Conservation (phyloP, 2,888 invertebrate genomes). For the Ypsolopha scabrella region DNA sequence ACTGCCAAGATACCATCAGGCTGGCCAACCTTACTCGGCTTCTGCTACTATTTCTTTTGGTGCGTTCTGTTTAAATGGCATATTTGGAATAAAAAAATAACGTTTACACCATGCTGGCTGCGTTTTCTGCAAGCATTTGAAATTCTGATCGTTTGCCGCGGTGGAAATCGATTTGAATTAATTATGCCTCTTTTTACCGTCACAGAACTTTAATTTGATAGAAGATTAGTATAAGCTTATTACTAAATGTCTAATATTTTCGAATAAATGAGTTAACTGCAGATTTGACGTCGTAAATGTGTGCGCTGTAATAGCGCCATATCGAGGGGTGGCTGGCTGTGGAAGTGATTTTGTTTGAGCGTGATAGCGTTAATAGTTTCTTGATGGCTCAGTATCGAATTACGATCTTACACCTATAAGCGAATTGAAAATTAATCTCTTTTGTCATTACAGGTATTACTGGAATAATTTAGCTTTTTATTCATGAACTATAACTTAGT, state of each 20-base stretch:
- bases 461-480: too few relatives aligned
- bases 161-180: slow-evolving; percentile 67
- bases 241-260: slow-evolving; percentile 9
- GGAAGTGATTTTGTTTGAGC: slow-evolving; percentile 23
- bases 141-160: slow-evolving; percentile 60
- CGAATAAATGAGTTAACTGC: neutral
- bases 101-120: slow-evolving; percentile 60
- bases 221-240: slow-evolving; percentile 28
- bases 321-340: slow-evolving; percentile 7
- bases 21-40: slow-evolving; percentile 63
- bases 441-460: too few relatives aligned
- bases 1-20: slow-evolving; percentile 69
- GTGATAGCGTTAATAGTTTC: slow-evolving; percentile 21
- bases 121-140: slow-evolving; percentile 60
- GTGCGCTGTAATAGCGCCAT: neutral
- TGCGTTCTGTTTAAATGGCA: slow-evolving; percentile 63
- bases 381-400: slow-evolving; percentile 21
- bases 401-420: slow-evolving; percentile 14
- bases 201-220: slow-evolving; percentile 58
- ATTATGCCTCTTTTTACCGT: slow-evolving; percentile 48
- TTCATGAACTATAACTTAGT: too few relatives aligned
- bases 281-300: too few relatives aligned
- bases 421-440: neutral
- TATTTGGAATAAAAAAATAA: slow-evolving; percentile 67
- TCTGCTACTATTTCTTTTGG: slow-evolving; percentile 26